Percentiles rank a stretch among this genome's conserved stretches.
These are phyloP conservation scores for Cyphomyrus plagiostoma DNA, from an alignment of 2,113 vertebrate genomes.

Conservation along the genomic window DNA sequence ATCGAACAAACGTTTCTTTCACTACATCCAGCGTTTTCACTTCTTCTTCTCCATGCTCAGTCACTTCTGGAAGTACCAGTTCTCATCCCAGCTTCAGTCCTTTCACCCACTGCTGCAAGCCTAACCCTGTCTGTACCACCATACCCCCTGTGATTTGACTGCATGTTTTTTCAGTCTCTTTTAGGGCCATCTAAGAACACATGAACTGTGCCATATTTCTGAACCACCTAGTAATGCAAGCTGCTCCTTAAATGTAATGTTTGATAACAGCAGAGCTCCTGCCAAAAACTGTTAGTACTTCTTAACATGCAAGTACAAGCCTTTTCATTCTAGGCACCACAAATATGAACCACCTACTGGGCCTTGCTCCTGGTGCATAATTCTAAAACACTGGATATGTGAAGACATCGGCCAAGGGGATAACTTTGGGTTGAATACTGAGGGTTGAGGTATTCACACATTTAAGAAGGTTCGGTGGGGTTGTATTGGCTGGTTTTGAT, in stretches of 20 bases:
- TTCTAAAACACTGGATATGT: background rate
- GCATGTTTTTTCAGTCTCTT: background rate
- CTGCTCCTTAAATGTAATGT: background rate
- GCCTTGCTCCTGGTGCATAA: background rate
- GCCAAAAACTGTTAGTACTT: background rate
- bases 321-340: background rate
- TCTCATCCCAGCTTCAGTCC: background rate
- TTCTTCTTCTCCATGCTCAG: background rate
- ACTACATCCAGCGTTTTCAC: background rate
- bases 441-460: no score
- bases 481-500: no score
- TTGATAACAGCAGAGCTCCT: background rate
- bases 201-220: background rate
- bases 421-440: no score
- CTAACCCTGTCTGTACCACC: background rate
- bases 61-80: background rate
- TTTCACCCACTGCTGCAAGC: background rate
- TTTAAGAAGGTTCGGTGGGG: no score
- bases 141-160: background rate
- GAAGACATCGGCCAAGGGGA: background rate
- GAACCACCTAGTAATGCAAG: background rate
- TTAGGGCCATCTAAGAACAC: background rate
- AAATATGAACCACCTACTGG: background rate
- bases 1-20: background rate
- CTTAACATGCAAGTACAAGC: background rate